A percentile compares a stretch with the other conserved stretches of the same genome.
Conservation (phyloP, 1,140 invertebrate genomes). For the Cyphomyrmex costatus region DNA sequence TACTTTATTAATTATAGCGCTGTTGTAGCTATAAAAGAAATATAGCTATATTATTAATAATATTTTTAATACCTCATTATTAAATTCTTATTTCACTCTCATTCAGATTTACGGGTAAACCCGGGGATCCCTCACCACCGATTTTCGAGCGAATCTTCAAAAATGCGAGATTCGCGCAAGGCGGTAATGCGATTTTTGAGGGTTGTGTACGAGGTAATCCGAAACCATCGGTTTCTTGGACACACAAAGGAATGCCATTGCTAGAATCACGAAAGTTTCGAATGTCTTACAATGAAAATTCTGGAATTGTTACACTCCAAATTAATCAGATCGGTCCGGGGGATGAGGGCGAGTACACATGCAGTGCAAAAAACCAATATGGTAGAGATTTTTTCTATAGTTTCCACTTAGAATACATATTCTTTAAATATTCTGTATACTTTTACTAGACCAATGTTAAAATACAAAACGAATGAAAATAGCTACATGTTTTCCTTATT, state of each 20-base stretch:
- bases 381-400: conserved; percentile 82
- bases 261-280: conserved; percentile 93
- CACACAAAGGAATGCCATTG: conserved; percentile 94
- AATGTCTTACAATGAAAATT: conserved; percentile 95
- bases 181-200: conserved; percentile 96
- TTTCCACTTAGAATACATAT: not conserved
- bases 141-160: conserved; percentile 97
- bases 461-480: not conserved
- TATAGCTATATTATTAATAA: not conserved
- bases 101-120: conserved; percentile 86
- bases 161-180: conserved; percentile 97
- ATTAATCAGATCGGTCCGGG: conserved; percentile 97
- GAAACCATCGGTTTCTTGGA: conserved; percentile 97
- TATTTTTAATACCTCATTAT: not conserved
- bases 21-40: not conserved
- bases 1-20: not conserved
- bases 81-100: too few species aligned
- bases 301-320: conserved; percentile 94
- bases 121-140: conserved; percentile 93
- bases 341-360: conserved; percentile 98
- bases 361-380: conserved; percentile 96
- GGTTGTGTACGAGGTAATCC: conserved; percentile 96
- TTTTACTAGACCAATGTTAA: not conserved
- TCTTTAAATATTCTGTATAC: not conserved
- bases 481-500: not conserved